These are phyloP conservation scores for Corythoichthys haematopterus DNA, from an alignment of 2,113 vertebrate species.

Conservation along the genomic window DNA sequence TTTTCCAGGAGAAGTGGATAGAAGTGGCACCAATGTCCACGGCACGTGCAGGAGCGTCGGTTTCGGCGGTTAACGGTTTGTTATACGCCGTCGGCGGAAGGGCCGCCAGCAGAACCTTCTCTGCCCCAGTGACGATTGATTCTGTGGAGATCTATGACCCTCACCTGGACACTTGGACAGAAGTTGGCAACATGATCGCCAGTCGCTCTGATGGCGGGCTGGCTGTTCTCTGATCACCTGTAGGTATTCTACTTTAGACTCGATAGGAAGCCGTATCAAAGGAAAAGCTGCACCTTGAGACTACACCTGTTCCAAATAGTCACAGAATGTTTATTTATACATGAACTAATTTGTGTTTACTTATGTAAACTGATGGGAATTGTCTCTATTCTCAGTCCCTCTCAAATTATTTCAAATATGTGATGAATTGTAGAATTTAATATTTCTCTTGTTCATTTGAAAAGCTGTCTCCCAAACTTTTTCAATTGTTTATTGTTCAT, in stretches of 20 bases:
- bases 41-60: slow-evolving; percentile 86
- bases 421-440: background rate
- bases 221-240: slow-evolving; percentile 79
- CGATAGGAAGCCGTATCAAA: slow-evolving; percentile 5
- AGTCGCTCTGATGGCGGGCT: slow-evolving; percentile 93
- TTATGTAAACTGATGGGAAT: background rate
- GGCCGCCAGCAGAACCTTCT: slow-evolving; percentile 85
- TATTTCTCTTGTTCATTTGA: background rate
- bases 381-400: background rate
- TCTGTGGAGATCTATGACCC: slow-evolving; percentile 97
- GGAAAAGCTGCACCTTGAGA: slow-evolving; percentile 37
- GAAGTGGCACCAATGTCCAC: slow-evolving; percentile 89
- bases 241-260: slow-evolving; percentile 1
- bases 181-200: slow-evolving; percentile 95
- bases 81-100: slow-evolving; percentile 89
- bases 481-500: background rate
- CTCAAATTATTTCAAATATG: background rate
- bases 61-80: slow-evolving; percentile 87
- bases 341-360: background rate
- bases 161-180: slow-evolving; percentile 90
- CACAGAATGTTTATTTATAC: slow-evolving; percentile 29
- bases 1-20: slow-evolving; percentile 87
- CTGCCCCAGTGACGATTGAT: slow-evolving; percentile 89
- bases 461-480: slow-evolving; percentile 3
- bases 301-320: slow-evolving; percentile 25